phyloP scores from a whole-genome alignment of 2,797 vertebrate genomes.

The Odontamblyopus lacepedii region DNA sequence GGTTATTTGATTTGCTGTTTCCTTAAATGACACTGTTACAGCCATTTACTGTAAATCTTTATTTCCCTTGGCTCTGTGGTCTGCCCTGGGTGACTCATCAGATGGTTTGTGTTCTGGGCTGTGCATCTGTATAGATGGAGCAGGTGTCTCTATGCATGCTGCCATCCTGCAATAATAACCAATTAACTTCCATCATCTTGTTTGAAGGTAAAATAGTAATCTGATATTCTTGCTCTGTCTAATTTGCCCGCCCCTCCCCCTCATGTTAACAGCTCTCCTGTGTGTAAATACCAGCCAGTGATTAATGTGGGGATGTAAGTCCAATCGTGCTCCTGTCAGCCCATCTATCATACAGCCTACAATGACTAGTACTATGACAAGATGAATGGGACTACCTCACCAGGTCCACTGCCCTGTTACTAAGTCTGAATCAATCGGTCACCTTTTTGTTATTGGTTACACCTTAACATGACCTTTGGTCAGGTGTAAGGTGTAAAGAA shows the following conservation, averaged over 20 bases:
- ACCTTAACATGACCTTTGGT: constrained; percentile 16
- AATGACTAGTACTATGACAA: constrained; percentile 65
- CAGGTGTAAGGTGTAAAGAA: too few species aligned
- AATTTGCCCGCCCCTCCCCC: constrained; percentile 8
- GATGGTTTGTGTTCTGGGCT: constrained; percentile 30
- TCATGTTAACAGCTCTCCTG: constrained; percentile 44
- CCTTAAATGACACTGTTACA: neutral
- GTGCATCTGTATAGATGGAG: constrained; percentile 22
- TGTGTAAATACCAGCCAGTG: constrained; percentile 70
- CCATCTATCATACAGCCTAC: constrained; percentile 69
- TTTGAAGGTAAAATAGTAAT: constrained; percentile 22
- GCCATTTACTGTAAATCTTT: constrained; percentile 29
- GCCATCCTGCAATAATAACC: constrained; percentile 35
- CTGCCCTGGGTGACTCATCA: constrained; percentile 45
- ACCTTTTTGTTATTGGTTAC: constrained; percentile 33
- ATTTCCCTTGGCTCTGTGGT: constrained; percentile 32
- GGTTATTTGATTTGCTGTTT: neutral
- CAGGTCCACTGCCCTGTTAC: constrained; percentile 24
- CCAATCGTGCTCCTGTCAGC: constrained; percentile 64
- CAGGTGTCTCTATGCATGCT: constrained; percentile 38
- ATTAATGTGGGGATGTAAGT: constrained; percentile 68
- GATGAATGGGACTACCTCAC: constrained; percentile 58
- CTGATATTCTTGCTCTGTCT: constrained; percentile 28
- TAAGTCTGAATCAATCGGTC: constrained; percentile 19
- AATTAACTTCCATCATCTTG: constrained; percentile 39